Evolutionary conservation across 1,140 invertebrate genomes (phyloP).

Genomic region (Diachasmimorpha longicaudata): DNA sequence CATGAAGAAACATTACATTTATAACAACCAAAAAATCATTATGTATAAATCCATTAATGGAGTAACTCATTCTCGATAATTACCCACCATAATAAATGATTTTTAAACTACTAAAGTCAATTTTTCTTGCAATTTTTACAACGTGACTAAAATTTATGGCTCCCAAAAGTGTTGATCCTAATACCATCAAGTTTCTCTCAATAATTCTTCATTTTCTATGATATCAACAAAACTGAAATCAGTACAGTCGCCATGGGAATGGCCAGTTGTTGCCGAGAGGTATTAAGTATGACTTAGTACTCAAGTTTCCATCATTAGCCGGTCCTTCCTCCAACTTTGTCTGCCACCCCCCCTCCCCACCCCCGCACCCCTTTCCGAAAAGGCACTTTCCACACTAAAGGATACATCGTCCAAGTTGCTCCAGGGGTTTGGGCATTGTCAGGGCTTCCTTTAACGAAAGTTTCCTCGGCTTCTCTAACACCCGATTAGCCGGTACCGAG

Average conservation of each 20-base stretch:
- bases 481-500: slow-evolving; percentile 22
- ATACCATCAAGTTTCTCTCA: too few relatives aligned
- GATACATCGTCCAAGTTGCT: slow-evolving; percentile 20
- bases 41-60: too few relatives aligned
- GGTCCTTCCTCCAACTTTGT: slow-evolving; percentile 19
- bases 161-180: too few relatives aligned
- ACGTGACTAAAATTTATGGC: too few relatives aligned
- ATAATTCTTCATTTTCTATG: neutral
- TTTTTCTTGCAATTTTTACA: too few relatives aligned
- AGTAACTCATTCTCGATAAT: too few relatives aligned
- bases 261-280: slow-evolving; percentile 20
- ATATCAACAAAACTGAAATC: neutral
- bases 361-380: slow-evolving; percentile 20
- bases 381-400: neutral
- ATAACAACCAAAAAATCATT: too few relatives aligned
- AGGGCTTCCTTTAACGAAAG: slow-evolving; percentile 35
- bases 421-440: slow-evolving; percentile 39
- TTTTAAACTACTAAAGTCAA: too few relatives aligned
- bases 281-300: slow-evolving; percentile 59
- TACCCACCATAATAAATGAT: too few relatives aligned
- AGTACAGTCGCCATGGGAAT: slow-evolving; percentile 12
- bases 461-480: slow-evolving; percentile 26
- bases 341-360: slow-evolving; percentile 15
- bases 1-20: too few relatives aligned
- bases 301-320: slow-evolving; percentile 58